phyloP scores from a whole-genome alignment of 2,797 vertebrate genomes.

The Prionace glauca region DNA sequence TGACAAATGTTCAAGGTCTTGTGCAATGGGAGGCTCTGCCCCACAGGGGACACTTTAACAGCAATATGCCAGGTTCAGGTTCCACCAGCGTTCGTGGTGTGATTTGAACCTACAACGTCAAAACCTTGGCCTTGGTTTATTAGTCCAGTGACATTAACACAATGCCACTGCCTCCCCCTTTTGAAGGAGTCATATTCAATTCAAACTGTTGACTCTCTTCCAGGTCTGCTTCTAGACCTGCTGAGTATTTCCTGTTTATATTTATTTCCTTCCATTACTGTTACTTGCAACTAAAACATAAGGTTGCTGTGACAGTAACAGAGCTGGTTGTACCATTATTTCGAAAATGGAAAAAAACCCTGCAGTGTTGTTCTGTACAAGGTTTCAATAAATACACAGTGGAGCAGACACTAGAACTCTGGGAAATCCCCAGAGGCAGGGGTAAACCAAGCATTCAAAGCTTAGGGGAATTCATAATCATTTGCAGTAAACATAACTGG shows the following conservation, averaged over 20 bases:
- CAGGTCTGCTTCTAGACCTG: background rate
- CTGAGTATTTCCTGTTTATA: background rate
- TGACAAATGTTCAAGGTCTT: no score
- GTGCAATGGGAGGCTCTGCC: no score
- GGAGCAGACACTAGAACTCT: background rate
- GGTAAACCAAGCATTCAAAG: background rate
- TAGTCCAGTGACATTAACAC: no score
- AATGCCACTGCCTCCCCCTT: no score
- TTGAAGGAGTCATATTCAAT: background rate
- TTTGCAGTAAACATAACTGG: background rate
- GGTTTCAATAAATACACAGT: background rate
- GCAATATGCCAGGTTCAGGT: no score
- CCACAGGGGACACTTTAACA: no score
- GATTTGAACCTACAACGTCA: no score
- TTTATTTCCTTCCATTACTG: background rate
- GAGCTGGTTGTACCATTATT: no score
- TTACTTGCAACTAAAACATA: background rate
- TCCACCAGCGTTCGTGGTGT: no score
- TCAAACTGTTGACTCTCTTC: background rate
- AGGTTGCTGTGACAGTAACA: background rate
- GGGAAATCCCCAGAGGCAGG: background rate
- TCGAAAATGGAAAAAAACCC: background rate
- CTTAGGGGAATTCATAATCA: background rate
- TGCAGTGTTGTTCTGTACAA: background rate
- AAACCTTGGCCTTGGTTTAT: no score